A percentile compares a stretch with the other conserved stretches of the same genome.
phyloP scores from a whole-genome alignment of 2,888 invertebrate species.

The Microctonus hyperodae region DNA sequence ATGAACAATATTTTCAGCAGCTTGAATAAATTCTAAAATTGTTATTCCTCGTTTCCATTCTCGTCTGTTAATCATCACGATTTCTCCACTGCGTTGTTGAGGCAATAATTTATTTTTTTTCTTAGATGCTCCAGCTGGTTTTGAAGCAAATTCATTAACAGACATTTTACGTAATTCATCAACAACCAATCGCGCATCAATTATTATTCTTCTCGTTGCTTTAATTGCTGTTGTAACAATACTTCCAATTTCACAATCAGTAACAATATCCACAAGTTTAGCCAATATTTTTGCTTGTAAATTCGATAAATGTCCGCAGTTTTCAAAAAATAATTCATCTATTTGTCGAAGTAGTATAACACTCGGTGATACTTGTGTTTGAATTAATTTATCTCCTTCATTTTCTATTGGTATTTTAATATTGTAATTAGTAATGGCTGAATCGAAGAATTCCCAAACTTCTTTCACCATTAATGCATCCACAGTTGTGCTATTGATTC shows the following conservation, averaged over 20 bases:
- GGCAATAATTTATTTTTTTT: slow-evolving; percentile 52
- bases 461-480: slow-evolving; percentile 62
- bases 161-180: slow-evolving; percentile 69
- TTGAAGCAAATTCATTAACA: too few species aligned
- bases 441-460: slow-evolving; percentile 70
- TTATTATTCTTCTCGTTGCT: slow-evolving; percentile 71
- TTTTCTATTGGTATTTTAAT: slow-evolving; percentile 61
- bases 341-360: slow-evolving; percentile 68
- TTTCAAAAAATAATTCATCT: slow-evolving; percentile 66
- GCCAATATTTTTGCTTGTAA: slow-evolving; percentile 49
- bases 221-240: slow-evolving; percentile 67
- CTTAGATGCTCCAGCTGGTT: not conserved
- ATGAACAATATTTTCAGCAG: slow-evolving; percentile 79
- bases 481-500: slow-evolving; percentile 67
- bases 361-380: slow-evolving; percentile 58
- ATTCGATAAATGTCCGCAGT: slow-evolving; percentile 39
- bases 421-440: slow-evolving; percentile 66
- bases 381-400: slow-evolving; percentile 46
- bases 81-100: slow-evolving; percentile 55
- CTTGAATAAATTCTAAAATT: slow-evolving; percentile 84
- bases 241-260: slow-evolving; percentile 51
- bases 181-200: slow-evolving; percentile 71
- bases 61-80: slow-evolving; percentile 70
- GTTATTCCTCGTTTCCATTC: slow-evolving; percentile 84
- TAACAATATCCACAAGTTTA: slow-evolving; percentile 55